Conservation (phyloP, 2,797 vertebrate genomes). For the Iguana delicatissima region DNA sequence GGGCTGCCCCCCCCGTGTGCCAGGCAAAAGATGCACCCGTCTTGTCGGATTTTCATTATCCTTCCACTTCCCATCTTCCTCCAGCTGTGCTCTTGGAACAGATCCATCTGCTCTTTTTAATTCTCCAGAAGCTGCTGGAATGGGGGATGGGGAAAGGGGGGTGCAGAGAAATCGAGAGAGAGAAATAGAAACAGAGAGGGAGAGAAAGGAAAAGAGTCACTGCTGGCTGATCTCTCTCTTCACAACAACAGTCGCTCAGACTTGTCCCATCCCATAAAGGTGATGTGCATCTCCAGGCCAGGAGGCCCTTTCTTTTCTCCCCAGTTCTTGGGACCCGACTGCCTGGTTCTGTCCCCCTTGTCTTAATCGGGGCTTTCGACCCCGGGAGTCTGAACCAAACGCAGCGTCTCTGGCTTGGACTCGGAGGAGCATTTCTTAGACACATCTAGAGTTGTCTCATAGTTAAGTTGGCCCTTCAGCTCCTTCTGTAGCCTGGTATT, state of each 20-base stretch:
- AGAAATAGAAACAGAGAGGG: too few species aligned
- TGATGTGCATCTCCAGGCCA: not conserved
- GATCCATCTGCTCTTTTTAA: not conserved
- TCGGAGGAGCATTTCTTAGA: too few species aligned
- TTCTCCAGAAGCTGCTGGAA: not conserved
- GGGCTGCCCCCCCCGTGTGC: not conserved
- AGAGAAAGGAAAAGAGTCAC: not conserved
- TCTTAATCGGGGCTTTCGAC: not conserved
- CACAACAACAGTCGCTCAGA: not conserved
- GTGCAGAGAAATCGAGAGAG: too few species aligned
- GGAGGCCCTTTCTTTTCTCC: not conserved
- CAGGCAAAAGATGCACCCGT: not conserved
- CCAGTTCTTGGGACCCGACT: not conserved
- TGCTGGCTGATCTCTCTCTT: not conserved
- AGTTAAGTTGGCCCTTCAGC: too few species aligned
- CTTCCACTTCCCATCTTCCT: not conserved
- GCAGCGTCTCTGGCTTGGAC: too few species aligned
- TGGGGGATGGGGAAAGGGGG: too few species aligned
- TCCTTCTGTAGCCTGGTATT: too few species aligned
- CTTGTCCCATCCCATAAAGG: not conserved
- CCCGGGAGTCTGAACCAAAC: too few species aligned
- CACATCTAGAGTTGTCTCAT: too few species aligned
- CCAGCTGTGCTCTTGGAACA: conserved; percentile 14
- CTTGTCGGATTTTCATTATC: not conserved
- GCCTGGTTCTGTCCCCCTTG: not conserved